phyloP scores from a whole-genome alignment of 2,113 vertebrate genomes.

The Loxodonta africana region DNA sequence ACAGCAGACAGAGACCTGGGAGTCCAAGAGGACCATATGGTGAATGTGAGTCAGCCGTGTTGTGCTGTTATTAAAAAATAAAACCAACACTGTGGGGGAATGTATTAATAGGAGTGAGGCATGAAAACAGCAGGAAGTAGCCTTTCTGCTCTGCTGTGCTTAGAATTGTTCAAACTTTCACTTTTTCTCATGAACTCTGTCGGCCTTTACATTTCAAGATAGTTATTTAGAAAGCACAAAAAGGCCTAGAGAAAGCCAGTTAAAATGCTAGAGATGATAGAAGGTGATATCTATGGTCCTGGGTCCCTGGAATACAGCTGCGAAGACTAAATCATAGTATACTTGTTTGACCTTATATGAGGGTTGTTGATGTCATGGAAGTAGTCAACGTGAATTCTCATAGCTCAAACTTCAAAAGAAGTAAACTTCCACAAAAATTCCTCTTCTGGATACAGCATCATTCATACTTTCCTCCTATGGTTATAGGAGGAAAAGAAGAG shows the following conservation, averaged over 20 bases:
- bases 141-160: conserved; percentile 60
- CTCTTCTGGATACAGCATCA: neutral
- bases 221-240: conserved; percentile 28
- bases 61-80: conserved; percentile 81
- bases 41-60: conserved; percentile 79
- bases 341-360: neutral
- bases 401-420: neutral
- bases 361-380: neutral
- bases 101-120: conserved; percentile 78
- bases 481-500: neutral
- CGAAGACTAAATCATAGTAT: neutral
- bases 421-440: neutral
- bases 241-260: neutral
- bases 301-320: neutral
- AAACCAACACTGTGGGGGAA: conserved; percentile 57
- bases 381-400: neutral
- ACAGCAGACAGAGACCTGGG: conserved; percentile 77
- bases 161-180: conserved; percentile 11
- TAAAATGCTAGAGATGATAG: neutral
- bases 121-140: conserved; percentile 50
- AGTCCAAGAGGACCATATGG: conserved; percentile 82
- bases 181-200: neutral
- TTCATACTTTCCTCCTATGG: neutral
- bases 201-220: conserved; percentile 42
- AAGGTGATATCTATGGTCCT: neutral